These are phyloP conservation scores for Microtus oregoni DNA, from an alignment of 2,113 vertebrate species.

Conservation along the genomic window DNA sequence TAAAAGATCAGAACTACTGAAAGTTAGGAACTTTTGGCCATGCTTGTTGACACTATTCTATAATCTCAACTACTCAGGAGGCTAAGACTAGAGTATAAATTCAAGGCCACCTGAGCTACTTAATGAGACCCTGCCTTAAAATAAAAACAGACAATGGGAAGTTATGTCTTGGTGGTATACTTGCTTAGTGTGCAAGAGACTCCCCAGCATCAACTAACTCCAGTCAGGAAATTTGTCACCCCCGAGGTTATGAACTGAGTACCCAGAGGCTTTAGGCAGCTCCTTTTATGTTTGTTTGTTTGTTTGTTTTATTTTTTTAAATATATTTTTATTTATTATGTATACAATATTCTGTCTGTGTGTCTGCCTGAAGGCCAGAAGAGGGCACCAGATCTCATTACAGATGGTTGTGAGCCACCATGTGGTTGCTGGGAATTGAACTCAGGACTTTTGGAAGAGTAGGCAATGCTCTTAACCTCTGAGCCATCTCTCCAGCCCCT, in stretches of 20 bases:
- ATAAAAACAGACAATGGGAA: not conserved
- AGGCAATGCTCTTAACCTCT: no score
- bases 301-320: no score
- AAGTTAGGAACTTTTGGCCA: not conserved
- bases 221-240: not conserved
- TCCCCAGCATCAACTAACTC: not conserved
- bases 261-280: not conserved
- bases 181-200: not conserved
- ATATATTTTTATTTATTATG: no score
- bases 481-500: no score
- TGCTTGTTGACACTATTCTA: not conserved
- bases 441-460: no score
- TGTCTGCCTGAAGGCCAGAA: no score
- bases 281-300: not conserved
- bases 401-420: no score
- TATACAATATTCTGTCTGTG: no score
- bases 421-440: no score
- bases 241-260: not conserved
- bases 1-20: not conserved
- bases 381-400: no score
- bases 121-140: not conserved
- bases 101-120: not conserved
- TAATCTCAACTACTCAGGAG: not conserved
- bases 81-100: not conserved
- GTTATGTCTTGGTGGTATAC: not conserved